Conservation (phyloP, 2,888 invertebrate species). For the Thecocarcelia acutangulata region DNA sequence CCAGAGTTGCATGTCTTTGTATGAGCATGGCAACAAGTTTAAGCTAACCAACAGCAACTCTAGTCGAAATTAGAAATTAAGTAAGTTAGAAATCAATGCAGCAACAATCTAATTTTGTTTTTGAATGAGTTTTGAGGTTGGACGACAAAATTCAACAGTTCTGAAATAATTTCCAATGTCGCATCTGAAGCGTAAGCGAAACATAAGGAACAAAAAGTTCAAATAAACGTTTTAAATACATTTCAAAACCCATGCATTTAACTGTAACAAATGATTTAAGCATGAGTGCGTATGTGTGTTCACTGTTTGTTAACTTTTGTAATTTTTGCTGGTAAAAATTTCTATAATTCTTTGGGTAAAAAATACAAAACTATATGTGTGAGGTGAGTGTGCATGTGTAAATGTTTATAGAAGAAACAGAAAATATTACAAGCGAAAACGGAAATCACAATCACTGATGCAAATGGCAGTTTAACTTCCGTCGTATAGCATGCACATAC, state of each 20-base stretch:
- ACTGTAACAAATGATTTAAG: neutral
- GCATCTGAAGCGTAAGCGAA: neutral
- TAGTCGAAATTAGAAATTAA: slow-evolving; percentile 25
- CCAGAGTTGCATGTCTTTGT: neutral
- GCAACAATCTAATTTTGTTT: slow-evolving; percentile 37
- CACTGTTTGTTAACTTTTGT: slow-evolving; percentile 21
- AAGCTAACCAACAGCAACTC: slow-evolving; percentile 7
- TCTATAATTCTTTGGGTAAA: slow-evolving; percentile 10
- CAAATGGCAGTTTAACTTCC: slow-evolving; percentile 66
- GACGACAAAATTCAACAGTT: slow-evolving; percentile 41
- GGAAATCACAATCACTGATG: slow-evolving; percentile 69
- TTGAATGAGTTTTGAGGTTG: slow-evolving; percentile 59
- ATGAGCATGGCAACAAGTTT: slow-evolving; percentile 42
- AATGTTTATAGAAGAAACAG: slow-evolving; percentile 16
- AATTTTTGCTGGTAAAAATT: slow-evolving; percentile 20
- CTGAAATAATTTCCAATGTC: slow-evolving; percentile 17
- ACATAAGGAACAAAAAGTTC: neutral
- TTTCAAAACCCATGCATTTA: slow-evolving; percentile 19
- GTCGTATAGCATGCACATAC: slow-evolving; percentile 23
- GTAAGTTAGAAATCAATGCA: slow-evolving; percentile 37
- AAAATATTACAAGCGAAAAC: slow-evolving; percentile 31
- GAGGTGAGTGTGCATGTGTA: neutral
- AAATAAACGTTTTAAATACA: slow-evolving; percentile 42
- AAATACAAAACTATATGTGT: no score
- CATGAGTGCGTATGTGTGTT: neutral